Conservation (phyloP, 1,140 invertebrate species). For the Cotesia typhae region DNA sequence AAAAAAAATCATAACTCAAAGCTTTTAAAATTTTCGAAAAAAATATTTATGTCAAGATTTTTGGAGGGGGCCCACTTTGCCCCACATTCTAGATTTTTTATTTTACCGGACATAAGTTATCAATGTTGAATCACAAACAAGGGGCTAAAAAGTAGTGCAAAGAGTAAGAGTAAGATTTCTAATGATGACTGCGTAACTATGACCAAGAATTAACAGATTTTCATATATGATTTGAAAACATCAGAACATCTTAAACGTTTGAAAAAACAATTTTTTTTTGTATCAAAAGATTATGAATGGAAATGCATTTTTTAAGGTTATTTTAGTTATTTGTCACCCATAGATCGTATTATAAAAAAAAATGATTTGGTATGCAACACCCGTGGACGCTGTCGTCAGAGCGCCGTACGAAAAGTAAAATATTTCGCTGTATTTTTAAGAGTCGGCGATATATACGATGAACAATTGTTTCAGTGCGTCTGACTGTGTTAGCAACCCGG, state of each 20-base stretch:
- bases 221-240: not conserved
- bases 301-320: constrained; percentile 63
- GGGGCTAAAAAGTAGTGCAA: no score
- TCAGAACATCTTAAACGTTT: not conserved
- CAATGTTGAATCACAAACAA: no score
- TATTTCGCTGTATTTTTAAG: constrained; percentile 66
- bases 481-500: constrained; percentile 52
- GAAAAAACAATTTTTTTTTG: constrained; percentile 23
- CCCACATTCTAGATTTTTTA: no score
- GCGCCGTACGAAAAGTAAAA: constrained; percentile 63
- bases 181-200: no score
- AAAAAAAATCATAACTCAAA: no score
- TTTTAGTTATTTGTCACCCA: constrained; percentile 46
- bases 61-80: no score
- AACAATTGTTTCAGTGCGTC: constrained; percentile 64
- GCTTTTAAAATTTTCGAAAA: no score
- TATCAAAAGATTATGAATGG: constrained; percentile 58
- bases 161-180: no score
- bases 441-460: constrained; percentile 30
- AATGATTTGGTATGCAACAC: constrained; percentile 61
- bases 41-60: no score
- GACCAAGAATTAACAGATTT: no score
- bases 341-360: constrained; percentile 60
- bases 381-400: constrained; percentile 63
- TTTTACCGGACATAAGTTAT: no score